These are phyloP conservation scores for Cepaea hortensis DNA, from an alignment of 2,888 invertebrate species.

Conservation along the genomic window DNA sequence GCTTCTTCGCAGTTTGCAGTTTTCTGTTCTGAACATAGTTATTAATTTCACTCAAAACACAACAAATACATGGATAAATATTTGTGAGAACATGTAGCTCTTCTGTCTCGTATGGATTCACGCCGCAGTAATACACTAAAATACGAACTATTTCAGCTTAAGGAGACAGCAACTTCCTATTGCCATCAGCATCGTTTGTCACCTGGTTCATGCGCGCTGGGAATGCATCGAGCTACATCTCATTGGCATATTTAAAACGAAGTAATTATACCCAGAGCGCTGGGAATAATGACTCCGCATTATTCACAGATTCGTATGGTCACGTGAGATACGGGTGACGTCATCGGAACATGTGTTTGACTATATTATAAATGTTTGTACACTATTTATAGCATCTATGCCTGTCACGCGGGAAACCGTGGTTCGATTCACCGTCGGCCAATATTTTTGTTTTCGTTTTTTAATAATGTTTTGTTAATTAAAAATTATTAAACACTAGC, in stretches of 20 bases:
- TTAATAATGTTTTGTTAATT: no score
- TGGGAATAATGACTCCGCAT: no score
- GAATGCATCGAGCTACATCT: conserved; percentile 39
- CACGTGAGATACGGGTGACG: no score
- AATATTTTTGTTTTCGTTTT: no score
- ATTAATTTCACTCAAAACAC: conserved; percentile 40
- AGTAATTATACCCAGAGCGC: no score
- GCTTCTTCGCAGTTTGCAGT: conserved; percentile 43
- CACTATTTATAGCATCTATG: no score
- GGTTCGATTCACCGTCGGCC: no score
- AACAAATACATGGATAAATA: conserved; percentile 7
- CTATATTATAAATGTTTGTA: no score
- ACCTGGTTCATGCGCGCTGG: conserved; percentile 9
- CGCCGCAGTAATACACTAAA: conserved; percentile 50
- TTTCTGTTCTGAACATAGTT: conserved; percentile 53
- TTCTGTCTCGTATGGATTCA: conserved; percentile 20
- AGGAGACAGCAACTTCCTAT: conserved; percentile 48
- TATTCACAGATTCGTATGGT: no score
- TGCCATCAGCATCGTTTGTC: not conserved
- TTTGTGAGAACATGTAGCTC: conserved; percentile 21
- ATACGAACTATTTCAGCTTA: conserved; percentile 59
- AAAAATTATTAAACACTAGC: no score
- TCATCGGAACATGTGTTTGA: no score
- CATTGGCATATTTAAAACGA: conserved; percentile 1
- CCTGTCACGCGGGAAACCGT: no score